Percentiles rank a stretch among this genome's conserved stretches.
phyloP scores from a whole-genome alignment of 2,797 vertebrate genomes.

The Characodon lateralis region DNA sequence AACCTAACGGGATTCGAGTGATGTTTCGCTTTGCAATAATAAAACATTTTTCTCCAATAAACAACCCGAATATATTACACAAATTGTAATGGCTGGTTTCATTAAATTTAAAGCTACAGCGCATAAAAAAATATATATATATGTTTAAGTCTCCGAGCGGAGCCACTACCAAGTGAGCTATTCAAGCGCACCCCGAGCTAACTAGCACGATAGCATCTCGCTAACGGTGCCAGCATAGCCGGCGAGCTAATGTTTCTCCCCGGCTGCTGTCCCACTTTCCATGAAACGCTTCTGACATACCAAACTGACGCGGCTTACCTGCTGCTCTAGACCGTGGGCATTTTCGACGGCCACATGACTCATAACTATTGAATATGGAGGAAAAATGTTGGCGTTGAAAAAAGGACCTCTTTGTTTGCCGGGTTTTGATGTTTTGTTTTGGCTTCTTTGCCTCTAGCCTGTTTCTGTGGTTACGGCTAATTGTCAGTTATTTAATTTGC shows the following conservation, averaged over 20 bases:
- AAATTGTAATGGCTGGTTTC: not conserved
- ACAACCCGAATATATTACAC: not conserved
- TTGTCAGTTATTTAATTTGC: slow-evolving; percentile 35
- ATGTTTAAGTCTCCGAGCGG: not conserved
- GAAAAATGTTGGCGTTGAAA: slow-evolving; percentile 78
- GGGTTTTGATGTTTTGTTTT: slow-evolving; percentile 69
- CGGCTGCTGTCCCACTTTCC: slow-evolving; percentile 14
- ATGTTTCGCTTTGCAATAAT: not conserved
- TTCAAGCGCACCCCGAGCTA: slow-evolving; percentile 57
- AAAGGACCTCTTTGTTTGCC: slow-evolving; percentile 82
- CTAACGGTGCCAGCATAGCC: slow-evolving; percentile 60
- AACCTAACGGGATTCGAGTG: slow-evolving; percentile 3
- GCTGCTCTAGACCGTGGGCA: slow-evolving; percentile 97
- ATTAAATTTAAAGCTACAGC: not conserved
- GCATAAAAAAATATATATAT: not conserved
- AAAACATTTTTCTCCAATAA: not conserved
- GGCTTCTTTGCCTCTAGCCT: slow-evolving; percentile 30
- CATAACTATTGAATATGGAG: slow-evolving; percentile 94
- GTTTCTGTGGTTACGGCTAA: slow-evolving; percentile 33
- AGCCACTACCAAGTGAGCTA: not conserved
- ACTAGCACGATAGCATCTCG: slow-evolving; percentile 64
- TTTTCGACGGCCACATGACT: slow-evolving; percentile 99
- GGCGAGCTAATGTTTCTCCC: slow-evolving; percentile 57
- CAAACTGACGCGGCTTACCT: slow-evolving; percentile 81
- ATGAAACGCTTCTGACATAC: not conserved